phyloP scores from a whole-genome alignment of 2,888 invertebrate species.

The Amiota minor region DNA sequence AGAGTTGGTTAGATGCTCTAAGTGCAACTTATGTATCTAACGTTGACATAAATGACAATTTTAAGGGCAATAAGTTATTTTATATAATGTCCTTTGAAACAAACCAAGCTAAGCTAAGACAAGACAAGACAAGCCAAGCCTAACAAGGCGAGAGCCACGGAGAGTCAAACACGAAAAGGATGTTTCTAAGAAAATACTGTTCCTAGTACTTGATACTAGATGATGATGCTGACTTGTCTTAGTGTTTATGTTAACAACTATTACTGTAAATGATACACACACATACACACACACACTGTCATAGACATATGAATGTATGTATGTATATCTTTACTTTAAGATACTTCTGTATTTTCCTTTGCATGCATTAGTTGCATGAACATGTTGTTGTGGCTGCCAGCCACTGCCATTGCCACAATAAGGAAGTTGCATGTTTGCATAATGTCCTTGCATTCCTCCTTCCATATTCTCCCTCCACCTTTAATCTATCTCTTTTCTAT shows the following conservation, averaged over 20 bases:
- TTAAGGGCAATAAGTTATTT: slow-evolving; percentile 67
- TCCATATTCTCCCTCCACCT: too few species aligned
- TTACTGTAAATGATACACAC: slow-evolving; percentile 56
- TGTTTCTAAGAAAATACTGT: background rate
- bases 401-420: slow-evolving; percentile 53
- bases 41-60: slow-evolving; percentile 68
- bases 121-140: background rate
- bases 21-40: slow-evolving; percentile 54
- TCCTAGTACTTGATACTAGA: background rate
- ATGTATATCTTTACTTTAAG: slow-evolving; percentile 30
- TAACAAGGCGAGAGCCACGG: background rate
- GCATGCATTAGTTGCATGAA: slow-evolving; percentile 63
- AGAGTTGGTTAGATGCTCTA: background rate
- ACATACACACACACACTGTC: background rate
- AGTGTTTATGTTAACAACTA: slow-evolving; percentile 67
- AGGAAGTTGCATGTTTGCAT: slow-evolving; percentile 68
- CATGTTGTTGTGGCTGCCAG: background rate
- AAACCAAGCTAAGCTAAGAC: background rate
- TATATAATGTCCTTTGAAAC: slow-evolving; percentile 58
- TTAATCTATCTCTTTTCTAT: background rate
- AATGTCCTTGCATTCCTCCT: slow-evolving; percentile 52
- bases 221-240: slow-evolving; percentile 28
- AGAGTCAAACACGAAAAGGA: background rate
- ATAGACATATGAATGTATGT: background rate
- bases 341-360: slow-evolving; percentile 38